Evolutionary conservation across 2,113 vertebrate genomes (phyloP), one percentile per base, ranked within the genome.

Genomic region (Plecotus auritus): DNA sequence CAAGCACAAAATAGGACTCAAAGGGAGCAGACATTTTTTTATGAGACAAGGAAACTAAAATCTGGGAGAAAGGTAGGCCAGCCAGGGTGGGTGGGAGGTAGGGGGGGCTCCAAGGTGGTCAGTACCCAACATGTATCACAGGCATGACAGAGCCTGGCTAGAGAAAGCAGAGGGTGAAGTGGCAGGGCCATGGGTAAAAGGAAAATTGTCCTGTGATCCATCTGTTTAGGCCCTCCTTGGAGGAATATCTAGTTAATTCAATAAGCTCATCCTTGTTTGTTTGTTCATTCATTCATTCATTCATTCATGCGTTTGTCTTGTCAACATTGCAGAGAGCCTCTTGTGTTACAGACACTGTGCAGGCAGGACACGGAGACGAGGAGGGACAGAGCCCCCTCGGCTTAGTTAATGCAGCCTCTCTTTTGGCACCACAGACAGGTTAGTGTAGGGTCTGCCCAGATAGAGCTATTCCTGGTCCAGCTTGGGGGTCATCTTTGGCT

Each of bases 41-140:
- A 20, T 76, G n/a, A 59, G 61, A 32, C 26, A 11, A 47, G 14
- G 32, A 77, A 28, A 35, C 86, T 59, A 32, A 26, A 80, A 26
- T 26, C 40, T 42, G 6, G 30, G 32, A 77, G 64, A 22, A 42
- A 77, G 67, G 45, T 7, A 23, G 1, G 37, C 42, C 4, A 35
- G 54, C 32, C 47, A 51, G 74, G 61, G 28, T 16, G 2, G 30
- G 56, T 61, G 56, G 12, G 28, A 64, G 61, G 4, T 61, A 13
- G 59, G 28, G 28, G 9, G 26, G 18, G 9, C 47, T 69, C 10
- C 0, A 0, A 23, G 81, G 49, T 26, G 9, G 0, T 28, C 4
- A 1, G 40, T 9, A 11, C n/a, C 87, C 74, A 10, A 32, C 1
- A 3, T 49, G 20, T 22, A 28, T 45, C 45, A 8, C 9, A 37